Base-by-base conservation (phyloP, 1,140 invertebrate species). In the Asbolus verrucosus region DNA sequence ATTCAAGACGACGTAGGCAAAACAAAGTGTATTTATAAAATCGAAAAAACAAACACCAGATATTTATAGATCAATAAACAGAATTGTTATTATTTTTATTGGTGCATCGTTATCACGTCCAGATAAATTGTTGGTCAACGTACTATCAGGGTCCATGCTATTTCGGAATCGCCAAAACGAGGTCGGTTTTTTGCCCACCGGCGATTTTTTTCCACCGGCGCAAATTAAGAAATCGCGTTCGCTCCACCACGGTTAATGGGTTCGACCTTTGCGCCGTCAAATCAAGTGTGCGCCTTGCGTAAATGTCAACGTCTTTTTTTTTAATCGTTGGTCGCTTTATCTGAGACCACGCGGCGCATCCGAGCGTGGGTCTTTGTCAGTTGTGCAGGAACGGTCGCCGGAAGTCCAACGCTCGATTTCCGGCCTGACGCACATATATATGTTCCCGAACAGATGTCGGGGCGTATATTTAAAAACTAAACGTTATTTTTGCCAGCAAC, bases 321-420 rank as follows among this genome's bases (percentile, higher is more conserved):
- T 14, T 16, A 11, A 27, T n/a, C 8, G 19, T 6, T 2, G 46
- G 46, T 27, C 24, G 19, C 21, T 54, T 46, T 46, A 46, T 46
- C 46, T 11, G 33, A 2, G 2, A 2, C 6, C 33, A 5, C 27
- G 50, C 9, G 61, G 33, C 30, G 61, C 61, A 63, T 21, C 61
- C 61, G 21, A 38, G 61, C 61, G 61, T 63, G 33, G 33, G 33
- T 62, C 59, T 62, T 62, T 62, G 59, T 62, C 59, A 62, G 54
- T 21, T 19, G 27, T 31, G 14, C 6, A 60, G 54, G 54, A 60
- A 60, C 54, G 54, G 61, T 39, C 6, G 39, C 61, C 61, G 61
- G 61, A 63, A 41, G 61, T 63, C 39, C 31, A 16, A 63, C 61
- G 21, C 33, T 41, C 33, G 61, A 63, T 63, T 63, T 63, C 61